Evolutionary conservation across 2,888 invertebrate genomes (phyloP).

Genomic region (Allygus modestus): DNA sequence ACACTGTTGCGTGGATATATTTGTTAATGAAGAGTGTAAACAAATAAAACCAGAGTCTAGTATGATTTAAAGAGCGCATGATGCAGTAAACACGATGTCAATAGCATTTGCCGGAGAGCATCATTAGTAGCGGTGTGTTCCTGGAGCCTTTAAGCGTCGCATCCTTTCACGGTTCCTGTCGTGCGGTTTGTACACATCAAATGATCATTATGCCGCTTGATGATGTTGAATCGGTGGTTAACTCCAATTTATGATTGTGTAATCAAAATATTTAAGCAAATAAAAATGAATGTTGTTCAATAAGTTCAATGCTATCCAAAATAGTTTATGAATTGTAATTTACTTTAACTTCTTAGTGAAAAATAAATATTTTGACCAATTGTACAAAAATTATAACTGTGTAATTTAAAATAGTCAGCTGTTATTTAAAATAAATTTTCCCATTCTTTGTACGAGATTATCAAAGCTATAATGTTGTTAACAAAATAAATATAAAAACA

Average conservation of each 20-base stretch:
- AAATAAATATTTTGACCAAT: too few species aligned
- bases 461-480: too few species aligned
- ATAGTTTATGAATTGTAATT: too few species aligned
- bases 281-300: too few species aligned
- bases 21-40: neutral
- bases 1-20: too few species aligned
- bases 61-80: neutral
- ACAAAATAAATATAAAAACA: too few species aligned
- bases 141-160: constrained; percentile 12
- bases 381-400: too few species aligned
- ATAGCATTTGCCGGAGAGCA: neutral
- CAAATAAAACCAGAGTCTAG: constrained; percentile 11
- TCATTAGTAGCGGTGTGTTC: constrained; percentile 10
- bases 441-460: too few species aligned
- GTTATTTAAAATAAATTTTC: too few species aligned
- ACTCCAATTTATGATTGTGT: neutral
- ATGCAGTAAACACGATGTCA: neutral
- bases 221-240: neutral
- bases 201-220: neutral
- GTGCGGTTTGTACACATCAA: neutral
- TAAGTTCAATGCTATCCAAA: too few species aligned
- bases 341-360: too few species aligned
- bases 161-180: constrained; percentile 16
- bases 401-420: too few species aligned
- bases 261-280: neutral